Conservation (phyloP, 2,888 invertebrate species). For the Dasypogon diadema region DNA sequence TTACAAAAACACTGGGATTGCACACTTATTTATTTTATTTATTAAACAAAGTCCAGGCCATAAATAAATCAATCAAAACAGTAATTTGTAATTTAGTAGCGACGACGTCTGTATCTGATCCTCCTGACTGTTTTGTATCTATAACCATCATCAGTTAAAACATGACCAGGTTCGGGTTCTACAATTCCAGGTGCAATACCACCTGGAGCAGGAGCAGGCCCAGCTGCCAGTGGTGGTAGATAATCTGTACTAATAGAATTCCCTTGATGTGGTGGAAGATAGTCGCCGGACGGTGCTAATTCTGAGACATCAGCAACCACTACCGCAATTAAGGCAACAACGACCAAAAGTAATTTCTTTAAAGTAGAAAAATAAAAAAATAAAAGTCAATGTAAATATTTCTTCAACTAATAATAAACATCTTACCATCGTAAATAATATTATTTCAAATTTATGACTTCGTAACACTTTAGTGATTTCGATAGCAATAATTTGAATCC, state of each 20-base stretch:
- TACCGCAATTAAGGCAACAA: not conserved
- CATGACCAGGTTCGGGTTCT: slow-evolving; percentile 23
- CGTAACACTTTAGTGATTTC: not conserved
- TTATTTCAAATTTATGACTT: not conserved
- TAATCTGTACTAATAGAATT: not conserved
- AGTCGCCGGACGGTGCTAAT: slow-evolving; percentile 10
- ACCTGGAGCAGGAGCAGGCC: not conserved
- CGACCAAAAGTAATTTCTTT: not conserved
- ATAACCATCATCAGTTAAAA: slow-evolving; percentile 11
- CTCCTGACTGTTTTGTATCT: slow-evolving; percentile 33
- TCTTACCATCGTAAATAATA: slow-evolving; percentile 25
- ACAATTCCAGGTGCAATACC: not conserved
- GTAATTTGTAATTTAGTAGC: not conserved
- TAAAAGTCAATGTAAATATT: not conserved
- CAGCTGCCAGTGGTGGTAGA: not conserved
- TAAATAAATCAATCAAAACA: not conserved
- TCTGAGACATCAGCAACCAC: slow-evolving; percentile 16
- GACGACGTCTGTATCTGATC: slow-evolving; percentile 13
- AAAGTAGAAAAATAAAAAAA: not conserved
- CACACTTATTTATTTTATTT: not conserved
- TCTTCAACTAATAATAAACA: not conserved
- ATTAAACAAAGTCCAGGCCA: not conserved
- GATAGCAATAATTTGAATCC: slow-evolving; percentile 14
- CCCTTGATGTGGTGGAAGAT: slow-evolving; percentile 15
- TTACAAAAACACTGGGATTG: too few relatives aligned